Evolutionary conservation across 2,888 invertebrate species (phyloP).

Genomic region (Coremacera marginata): DNA sequence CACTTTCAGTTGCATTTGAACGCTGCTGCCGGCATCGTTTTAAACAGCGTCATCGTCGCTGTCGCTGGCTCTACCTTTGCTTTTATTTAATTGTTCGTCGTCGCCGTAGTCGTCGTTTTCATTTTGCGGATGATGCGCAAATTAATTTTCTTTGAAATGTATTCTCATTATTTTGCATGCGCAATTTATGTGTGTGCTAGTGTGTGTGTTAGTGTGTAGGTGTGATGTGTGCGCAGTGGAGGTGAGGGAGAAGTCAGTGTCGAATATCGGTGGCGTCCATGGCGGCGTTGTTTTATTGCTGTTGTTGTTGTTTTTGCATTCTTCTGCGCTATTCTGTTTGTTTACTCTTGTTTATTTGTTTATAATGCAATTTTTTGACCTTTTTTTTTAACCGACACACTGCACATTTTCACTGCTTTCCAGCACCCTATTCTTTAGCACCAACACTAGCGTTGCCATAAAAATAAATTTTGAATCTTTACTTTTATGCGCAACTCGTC

Average conservation of each 20-base stretch:
- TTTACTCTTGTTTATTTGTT: slow-evolving; percentile 5
- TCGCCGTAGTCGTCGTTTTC: neutral
- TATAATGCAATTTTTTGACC: slow-evolving; percentile 37
- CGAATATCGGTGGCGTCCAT: neutral
- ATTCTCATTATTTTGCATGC: slow-evolving; percentile 24
- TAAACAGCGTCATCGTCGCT: neutral
- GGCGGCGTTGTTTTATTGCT: slow-evolving; percentile 17
- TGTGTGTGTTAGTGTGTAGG: neutral
- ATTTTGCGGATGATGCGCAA: slow-evolving; percentile 20
- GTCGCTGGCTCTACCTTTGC: neutral
- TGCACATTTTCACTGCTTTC: neutral
- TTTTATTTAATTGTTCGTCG: neutral
- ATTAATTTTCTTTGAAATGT: slow-evolving; percentile 27
- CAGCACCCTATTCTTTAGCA: neutral
- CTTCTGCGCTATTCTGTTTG: slow-evolving; percentile 4
- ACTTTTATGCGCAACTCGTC: no score
- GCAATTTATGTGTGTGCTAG: slow-evolving; percentile 11
- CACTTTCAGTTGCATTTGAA: slow-evolving; percentile 36
- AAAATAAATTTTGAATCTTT: no score
- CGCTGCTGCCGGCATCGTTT: slow-evolving; percentile 13
- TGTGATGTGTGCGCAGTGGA: neutral
- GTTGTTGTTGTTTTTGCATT: slow-evolving; percentile 17
- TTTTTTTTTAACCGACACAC: neutral
- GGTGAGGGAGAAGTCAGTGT: neutral
- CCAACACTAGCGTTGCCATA: no score